Base-by-base conservation (phyloP, 2,888 invertebrate species). In the Phaonia tiefii region DNA sequence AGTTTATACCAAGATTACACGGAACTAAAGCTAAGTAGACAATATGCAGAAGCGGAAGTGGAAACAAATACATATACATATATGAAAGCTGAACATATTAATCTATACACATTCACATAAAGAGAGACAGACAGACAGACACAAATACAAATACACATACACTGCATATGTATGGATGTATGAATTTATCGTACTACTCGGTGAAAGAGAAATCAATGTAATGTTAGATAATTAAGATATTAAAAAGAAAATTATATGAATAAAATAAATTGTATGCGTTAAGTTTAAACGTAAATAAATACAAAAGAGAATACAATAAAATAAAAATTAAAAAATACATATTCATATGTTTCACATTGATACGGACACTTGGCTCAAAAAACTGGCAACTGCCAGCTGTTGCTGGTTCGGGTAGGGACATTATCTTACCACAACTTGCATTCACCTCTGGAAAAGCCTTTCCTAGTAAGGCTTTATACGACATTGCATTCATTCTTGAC, bases 241-340 rank as follows among this genome's bases (percentile, higher is more conserved):
- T 81, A 79, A 83, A 79, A 84, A 76, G 82, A 72, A 65, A 70
- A 63, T 39, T 37, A 58, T 37, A 60, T 26, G n/a, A 65, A 80
- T 60, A 78, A 44, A 20, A n/a, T n/a, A n/a, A 51, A 51, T 56
- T 11, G 63, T 63, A 22, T 42, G 42, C 8, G 22, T 42, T 42
- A 22, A 42, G 63, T 42, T 26, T 20, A 42, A 39, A 63, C 15
- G 39, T 22, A 22, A n/a, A 31, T 3, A 31, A 31, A 72, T 70
- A 49, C 22, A 63, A 65, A n/a, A n/a, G n/a, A n/a, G n/a, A n/a
- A n/a, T n/a, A 75, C 65, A 46, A 72, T 46, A 71, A 66, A 71
- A 42, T 49, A 42, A 42, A 77, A 71, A 49, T n/a, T n/a, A n/a
- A n/a, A n/a, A n/a, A n/a, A n/a, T n/a, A n/a, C n/a, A n/a, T n/a